Evolutionary conservation across 2,888 invertebrate genomes (phyloP).

Genomic region (Luperina testacea): DNA sequence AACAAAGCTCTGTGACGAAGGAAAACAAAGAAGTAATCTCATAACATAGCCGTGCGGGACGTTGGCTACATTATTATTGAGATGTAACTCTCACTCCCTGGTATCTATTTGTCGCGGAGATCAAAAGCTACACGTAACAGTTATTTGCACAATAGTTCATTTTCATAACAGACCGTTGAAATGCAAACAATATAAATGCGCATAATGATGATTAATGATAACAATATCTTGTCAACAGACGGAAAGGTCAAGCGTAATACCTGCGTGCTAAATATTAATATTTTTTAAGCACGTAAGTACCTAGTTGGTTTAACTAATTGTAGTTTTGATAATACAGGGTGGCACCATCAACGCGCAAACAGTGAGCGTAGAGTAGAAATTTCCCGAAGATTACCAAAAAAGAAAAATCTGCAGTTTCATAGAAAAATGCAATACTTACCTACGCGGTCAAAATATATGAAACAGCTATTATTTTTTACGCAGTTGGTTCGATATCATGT

Average conservation of each 20-base stretch:
- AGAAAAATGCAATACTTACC: too few relatives aligned
- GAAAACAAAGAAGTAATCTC: conserved; percentile 44
- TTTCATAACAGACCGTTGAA: conserved; percentile 23
- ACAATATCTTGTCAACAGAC: not conserved
- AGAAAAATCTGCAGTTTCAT: too few relatives aligned
- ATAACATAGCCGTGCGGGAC: conserved; percentile 27
- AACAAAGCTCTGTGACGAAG: conserved; percentile 40
- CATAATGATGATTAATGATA: conserved; percentile 20
- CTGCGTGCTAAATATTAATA: not conserved
- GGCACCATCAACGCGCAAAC: too few relatives aligned
- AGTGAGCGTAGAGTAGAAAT: too few relatives aligned
- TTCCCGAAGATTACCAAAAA: too few relatives aligned
- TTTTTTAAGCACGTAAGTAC: not conserved
- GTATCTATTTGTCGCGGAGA: conserved; percentile 27
- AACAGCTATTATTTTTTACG: too few relatives aligned
- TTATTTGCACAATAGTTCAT: conserved; percentile 15
- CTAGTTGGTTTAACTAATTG: not conserved
- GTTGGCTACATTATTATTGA: conserved; percentile 23
- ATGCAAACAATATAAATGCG: conserved; percentile 13
- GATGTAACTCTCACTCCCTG: conserved; percentile 48
- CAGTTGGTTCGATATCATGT: too few relatives aligned
- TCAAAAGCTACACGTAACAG: conserved; percentile 46
- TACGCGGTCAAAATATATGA: too few relatives aligned
- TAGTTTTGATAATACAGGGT: not conserved
- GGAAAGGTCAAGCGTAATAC: conserved; percentile 26